Evolutionary conservation across 1,140 invertebrate genomes (phyloP), one percentile per base, ranked within the genome.

Genomic region (Arctopsyche grandis): DNA sequence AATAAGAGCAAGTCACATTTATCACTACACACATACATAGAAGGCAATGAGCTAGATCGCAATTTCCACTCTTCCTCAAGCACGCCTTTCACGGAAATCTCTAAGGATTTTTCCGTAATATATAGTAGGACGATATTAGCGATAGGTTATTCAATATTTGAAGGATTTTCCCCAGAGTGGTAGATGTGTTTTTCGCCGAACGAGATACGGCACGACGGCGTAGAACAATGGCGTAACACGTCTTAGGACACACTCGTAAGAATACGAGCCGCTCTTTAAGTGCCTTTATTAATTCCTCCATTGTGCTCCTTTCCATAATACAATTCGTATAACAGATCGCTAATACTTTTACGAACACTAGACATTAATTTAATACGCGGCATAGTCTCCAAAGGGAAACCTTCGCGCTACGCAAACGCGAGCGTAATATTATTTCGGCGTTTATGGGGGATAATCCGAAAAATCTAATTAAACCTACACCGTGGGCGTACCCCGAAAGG

Each of bases 71-170:
- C 29, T 7, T 1, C n/a, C 29, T 38, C 7, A 38, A 38, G 29
- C 29, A 38, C 3, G 1, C 7, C 29, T 38, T 38, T 4, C 7
- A 38, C 7, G 29, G 29, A 38, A 38, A 38, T 38, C 29, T 38
- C 29, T 38, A 38, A 38, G 7, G 29, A 38, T 38, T 38, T 7
- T 38, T 38, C 29, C 29, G 7, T 38, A 38, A 38, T 38, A 60
- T 60, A 19, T 60, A 9, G n/a, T 60, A 1, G n/a, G 56, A 19
- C 9, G 56, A 60, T 60, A 60, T 60, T 38, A 38, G 29, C 52
- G 52, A 58, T 66, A 66, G 12, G 63, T 16, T 66, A 66, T 66
- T 73, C 29, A 73, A 73, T 73, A 73, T 73, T 60, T 73, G 69
- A 73, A 73, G 69, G 69, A 73, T 73, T 66, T 66, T 46, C 69